phyloP scores from a whole-genome alignment of 2,797 vertebrate genomes.

The Pachyuromys duprasi region DNA sequence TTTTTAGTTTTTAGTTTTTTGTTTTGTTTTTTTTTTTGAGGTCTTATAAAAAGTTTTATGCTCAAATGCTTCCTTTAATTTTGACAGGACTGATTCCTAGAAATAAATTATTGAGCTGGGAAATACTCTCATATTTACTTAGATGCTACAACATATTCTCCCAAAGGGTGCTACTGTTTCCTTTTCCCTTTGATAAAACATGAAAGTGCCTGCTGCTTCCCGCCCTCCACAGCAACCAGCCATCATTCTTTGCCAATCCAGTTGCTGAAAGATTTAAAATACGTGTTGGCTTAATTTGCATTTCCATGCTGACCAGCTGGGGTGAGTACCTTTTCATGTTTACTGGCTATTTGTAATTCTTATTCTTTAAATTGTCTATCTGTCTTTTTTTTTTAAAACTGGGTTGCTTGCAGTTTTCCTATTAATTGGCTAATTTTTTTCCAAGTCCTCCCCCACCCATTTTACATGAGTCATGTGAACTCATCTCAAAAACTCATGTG shows the following conservation, averaged over 20 bases:
- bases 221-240: not conserved
- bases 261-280: not conserved
- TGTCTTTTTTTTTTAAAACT: not conserved
- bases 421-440: slow-evolving; percentile 44
- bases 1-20: no score
- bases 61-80: not conserved
- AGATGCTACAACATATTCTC: not conserved
- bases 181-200: not conserved
- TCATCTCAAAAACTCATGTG: not conserved
- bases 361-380: slow-evolving; percentile 1
- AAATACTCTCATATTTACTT: not conserved
- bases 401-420: slow-evolving; percentile 2
- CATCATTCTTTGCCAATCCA: not conserved
- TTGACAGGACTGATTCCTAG: not conserved
- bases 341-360: not conserved
- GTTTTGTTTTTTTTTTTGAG: no score
- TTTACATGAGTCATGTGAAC: not conserved
- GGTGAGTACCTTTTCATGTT: not conserved
- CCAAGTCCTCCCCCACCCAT: not conserved
- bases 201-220: not conserved
- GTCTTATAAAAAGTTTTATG: not conserved
- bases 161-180: not conserved
- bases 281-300: slow-evolving; percentile 24
- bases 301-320: slow-evolving; percentile 27
- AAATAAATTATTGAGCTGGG: not conserved